A percentile compares a stretch with the other conserved stretches of the same genome.
These are phyloP conservation scores for Stenchaetothrips biformis DNA, from an alignment of 2,888 invertebrate species.

Conservation along the genomic window DNA sequence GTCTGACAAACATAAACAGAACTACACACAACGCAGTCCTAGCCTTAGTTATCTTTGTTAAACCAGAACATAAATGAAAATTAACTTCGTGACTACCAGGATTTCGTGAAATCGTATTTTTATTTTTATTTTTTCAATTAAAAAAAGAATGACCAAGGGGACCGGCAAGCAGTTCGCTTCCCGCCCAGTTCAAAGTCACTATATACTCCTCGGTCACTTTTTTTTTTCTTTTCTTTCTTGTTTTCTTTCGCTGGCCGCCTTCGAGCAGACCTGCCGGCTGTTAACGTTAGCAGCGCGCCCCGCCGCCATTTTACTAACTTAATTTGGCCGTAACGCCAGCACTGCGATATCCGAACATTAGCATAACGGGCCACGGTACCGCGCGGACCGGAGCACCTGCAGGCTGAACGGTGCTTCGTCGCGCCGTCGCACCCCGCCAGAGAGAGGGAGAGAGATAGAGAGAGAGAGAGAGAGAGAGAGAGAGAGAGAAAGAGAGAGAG, in stretches of 20 bases:
- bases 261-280: neutral
- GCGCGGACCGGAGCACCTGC: neutral
- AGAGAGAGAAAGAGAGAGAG: slow-evolving; percentile 11
- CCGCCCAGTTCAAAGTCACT: too few species aligned
- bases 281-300: neutral
- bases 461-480: neutral
- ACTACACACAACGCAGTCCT: too few species aligned
- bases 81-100: too few species aligned
- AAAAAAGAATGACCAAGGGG: too few species aligned
- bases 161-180: too few species aligned
- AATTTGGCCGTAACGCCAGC: neutral
- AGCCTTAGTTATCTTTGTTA: too few species aligned
- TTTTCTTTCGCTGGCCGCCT: neutral
- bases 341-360: slow-evolving; percentile 18
- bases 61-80: too few species aligned
- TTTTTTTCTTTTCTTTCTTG: neutral
- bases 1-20: too few species aligned
- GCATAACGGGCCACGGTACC: neutral
- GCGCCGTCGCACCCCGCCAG: neutral
- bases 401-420: too few species aligned
- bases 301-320: neutral
- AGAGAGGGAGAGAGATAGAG: neutral
- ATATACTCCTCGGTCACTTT: neutral
- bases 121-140: too few species aligned
- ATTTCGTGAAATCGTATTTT: too few species aligned